Evolutionary conservation across 2,797 vertebrate species (phyloP), one percentile per base, ranked within the genome.

Genomic region (Vultur gryphus): DNA sequence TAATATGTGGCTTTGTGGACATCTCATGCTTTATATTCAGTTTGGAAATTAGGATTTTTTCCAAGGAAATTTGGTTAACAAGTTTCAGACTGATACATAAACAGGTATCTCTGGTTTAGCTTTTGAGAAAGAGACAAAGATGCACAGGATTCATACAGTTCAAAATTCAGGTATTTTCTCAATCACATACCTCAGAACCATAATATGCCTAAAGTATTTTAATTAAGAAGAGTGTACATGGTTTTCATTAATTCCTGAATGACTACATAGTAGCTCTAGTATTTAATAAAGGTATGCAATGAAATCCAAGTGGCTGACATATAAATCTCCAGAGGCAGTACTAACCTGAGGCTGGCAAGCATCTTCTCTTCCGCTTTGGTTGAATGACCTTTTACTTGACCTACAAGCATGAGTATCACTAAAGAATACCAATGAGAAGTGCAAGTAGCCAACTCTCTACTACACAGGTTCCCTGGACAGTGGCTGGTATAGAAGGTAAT

Each of bases 331-430:
- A 89, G 94, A 95, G 95, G 86, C 64, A 89, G 67, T 19, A 44
- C 87, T 96, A 92, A 96, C 96, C 95, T 92, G 86, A 95, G 94
- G 96, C 91, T 96, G 94, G 77, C 57, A 97, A 91, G 95, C 61
- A 93, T 97, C 83, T 80, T 84, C 82, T 75, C 57, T 90, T 84
- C 67, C 85, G 89, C 83, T 93, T 80, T 91, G 87, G 59, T 35
- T 93, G 81, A 95, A 93, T 93, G 93, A 98, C 95, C 91, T 97
- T 97, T 97, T 72, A 61, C 94, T 93, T 96, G 93, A 97, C 96
- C 97, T 97, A 89, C 79, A 96, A 87, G 70, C 71, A 84, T 31
- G 84, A 95, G 44, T 29, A 94, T 84, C 26, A 28, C 66, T 75
- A 51, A 93, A 94, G 91, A 97, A 97, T 90, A 96, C 18, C 54